Conservation (phyloP, 1,140 invertebrate species). For the Eciton burchellii region DNA sequence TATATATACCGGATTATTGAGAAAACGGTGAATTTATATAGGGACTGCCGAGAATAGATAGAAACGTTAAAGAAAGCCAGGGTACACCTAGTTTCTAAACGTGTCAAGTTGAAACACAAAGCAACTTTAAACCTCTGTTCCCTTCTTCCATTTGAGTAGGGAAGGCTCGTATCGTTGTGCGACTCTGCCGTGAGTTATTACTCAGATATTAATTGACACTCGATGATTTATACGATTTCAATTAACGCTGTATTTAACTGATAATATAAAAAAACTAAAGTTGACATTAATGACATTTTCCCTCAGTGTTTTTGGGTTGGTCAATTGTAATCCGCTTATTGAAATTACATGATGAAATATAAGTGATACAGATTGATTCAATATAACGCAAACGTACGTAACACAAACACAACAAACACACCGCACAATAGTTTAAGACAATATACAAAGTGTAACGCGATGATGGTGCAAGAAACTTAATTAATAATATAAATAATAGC, state of each 20-base stretch:
- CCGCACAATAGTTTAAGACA: slow-evolving; percentile 66
- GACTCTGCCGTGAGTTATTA: neutral
- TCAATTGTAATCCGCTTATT: slow-evolving; percentile 39
- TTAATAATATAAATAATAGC: slow-evolving; percentile 48
- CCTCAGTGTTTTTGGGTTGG: slow-evolving; percentile 11
- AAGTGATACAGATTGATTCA: slow-evolving; percentile 27
- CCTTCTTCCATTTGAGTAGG: neutral
- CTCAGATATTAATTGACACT: neutral
- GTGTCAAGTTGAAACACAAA: slow-evolving; percentile 38
- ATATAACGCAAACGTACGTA: slow-evolving; percentile 61
- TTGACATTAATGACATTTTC: slow-evolving; percentile 6
- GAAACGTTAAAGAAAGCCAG: slow-evolving; percentile 66
- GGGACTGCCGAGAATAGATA: slow-evolving; percentile 70
- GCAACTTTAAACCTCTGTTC: neutral
- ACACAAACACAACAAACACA: slow-evolving; percentile 74
- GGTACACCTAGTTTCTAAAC: slow-evolving; percentile 23
- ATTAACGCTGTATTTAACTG: neutral
- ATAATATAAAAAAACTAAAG: neutral
- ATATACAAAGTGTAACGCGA: slow-evolving; percentile 63
- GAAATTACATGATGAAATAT: slow-evolving; percentile 39
- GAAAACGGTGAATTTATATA: slow-evolving; percentile 51
- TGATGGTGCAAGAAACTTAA: slow-evolving; percentile 63
- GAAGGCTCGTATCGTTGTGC: slow-evolving; percentile 20
- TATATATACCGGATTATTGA: slow-evolving; percentile 61
- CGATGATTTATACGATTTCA: slow-evolving; percentile 24